Evolutionary conservation across 1,140 invertebrate species (phyloP).

Genomic region (Drosophila chauvacae): DNA sequence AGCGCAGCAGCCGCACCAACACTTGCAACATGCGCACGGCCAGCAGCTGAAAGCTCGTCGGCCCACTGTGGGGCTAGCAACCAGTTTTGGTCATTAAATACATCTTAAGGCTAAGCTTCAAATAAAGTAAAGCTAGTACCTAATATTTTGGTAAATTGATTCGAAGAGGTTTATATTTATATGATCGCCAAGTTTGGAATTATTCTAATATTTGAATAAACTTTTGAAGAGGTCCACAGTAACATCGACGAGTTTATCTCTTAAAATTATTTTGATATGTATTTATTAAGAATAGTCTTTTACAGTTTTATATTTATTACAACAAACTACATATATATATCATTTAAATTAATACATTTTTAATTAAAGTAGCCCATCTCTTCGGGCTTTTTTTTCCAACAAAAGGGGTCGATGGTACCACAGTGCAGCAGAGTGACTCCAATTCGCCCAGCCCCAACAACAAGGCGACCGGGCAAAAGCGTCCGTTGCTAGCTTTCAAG

Average conservation of each 20-base stretch:
- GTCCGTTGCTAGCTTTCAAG: slow-evolving; percentile 7
- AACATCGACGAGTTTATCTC: neutral
- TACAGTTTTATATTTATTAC: too few species aligned
- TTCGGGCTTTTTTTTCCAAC: neutral
- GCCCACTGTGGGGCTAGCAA: neutral
- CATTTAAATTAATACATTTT: too few species aligned
- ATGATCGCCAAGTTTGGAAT: neutral
- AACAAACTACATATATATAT: too few species aligned
- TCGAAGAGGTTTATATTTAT: neutral
- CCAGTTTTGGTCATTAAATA: neutral
- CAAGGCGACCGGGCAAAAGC: slow-evolving; percentile 18
- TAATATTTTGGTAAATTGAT: neutral
- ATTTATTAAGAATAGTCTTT: too few species aligned
- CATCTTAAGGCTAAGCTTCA: neutral
- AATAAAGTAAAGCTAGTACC: neutral
- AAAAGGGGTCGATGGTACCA: neutral
- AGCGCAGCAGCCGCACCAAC: slow-evolving; percentile 30
- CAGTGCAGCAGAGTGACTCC: neutral
- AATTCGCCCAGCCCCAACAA: neutral
- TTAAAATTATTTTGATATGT: neutral
- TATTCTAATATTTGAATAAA: neutral
- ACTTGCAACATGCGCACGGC: slow-evolving; percentile 21
- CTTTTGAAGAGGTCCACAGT: neutral
- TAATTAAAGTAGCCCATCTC: too few species aligned
- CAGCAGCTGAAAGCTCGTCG: slow-evolving; percentile 52